phyloP scores from a whole-genome alignment of 2,113 vertebrate genomes.

The Cariama cristata region DNA sequence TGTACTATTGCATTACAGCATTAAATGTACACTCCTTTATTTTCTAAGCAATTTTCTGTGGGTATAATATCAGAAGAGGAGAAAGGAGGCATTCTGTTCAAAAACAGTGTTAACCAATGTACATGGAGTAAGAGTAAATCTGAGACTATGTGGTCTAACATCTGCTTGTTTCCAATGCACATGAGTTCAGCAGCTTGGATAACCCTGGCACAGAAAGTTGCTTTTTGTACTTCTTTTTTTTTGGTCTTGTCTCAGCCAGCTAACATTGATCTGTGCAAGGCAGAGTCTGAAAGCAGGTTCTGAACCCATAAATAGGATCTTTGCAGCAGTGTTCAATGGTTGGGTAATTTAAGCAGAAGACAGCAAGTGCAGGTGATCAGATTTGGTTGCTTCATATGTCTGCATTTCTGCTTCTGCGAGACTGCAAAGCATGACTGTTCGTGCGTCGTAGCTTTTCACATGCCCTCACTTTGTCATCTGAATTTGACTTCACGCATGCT shows the following conservation, averaged over 20 bases:
- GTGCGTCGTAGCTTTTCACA: neutral
- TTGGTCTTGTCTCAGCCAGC: neutral
- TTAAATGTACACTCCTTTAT: neutral
- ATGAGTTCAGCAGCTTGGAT: neutral
- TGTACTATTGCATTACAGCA: neutral
- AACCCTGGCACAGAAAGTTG: neutral
- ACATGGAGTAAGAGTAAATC: neutral
- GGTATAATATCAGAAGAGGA: neutral
- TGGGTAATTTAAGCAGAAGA: conserved; percentile 38
- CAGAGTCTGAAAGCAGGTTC: conserved; percentile 25
- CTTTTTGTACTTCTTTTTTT: neutral
- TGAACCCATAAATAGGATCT: conserved; percentile 26
- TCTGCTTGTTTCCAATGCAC: neutral
- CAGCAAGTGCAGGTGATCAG: neutral
- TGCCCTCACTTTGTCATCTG: neutral
- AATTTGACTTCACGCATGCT: neutral
- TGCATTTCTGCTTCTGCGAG: neutral
- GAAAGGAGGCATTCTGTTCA: neutral
- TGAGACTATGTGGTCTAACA: neutral
- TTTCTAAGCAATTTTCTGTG: conserved; percentile 7
- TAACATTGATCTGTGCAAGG: neutral
- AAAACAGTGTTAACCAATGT: neutral
- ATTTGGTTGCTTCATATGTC: neutral
- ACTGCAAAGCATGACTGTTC: neutral
- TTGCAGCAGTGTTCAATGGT: neutral